These are phyloP conservation scores for Hippocampus kuda DNA, from an alignment of 2,797 vertebrate species.

Conservation along the genomic window DNA sequence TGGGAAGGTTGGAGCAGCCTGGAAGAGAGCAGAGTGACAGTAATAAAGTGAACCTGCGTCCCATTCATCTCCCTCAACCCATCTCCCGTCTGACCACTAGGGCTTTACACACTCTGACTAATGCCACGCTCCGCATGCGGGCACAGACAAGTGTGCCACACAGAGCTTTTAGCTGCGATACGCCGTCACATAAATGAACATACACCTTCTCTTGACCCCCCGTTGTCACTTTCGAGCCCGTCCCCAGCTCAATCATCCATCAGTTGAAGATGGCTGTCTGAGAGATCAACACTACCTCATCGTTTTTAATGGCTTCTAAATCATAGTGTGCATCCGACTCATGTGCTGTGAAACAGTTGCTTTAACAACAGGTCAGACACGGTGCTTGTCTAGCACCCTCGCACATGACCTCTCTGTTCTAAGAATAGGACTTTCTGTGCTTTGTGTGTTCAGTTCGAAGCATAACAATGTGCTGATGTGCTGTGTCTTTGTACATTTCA, in stretches of 20 bases:
- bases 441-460: background rate
- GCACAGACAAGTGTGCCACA: constrained; percentile 57
- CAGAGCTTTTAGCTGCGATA: constrained; percentile 39
- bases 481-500: constrained; percentile 18
- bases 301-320: constrained; percentile 58
- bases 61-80: constrained; percentile 69
- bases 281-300: constrained; percentile 61
- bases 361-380: constrained; percentile 57
- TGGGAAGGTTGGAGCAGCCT: constrained; percentile 65
- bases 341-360: constrained; percentile 45
- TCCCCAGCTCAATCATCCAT: constrained; percentile 52
- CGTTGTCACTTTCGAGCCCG: constrained; percentile 22
- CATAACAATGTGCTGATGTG: constrained; percentile 12
- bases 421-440: background rate
- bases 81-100: constrained; percentile 60
- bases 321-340: constrained; percentile 50
- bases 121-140: constrained; percentile 62
- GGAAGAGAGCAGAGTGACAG: constrained; percentile 67
- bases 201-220: constrained; percentile 41
- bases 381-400: constrained; percentile 11
- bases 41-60: constrained; percentile 70
- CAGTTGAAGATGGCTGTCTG: constrained; percentile 44
- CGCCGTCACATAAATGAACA: constrained; percentile 44
- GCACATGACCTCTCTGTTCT: background rate
- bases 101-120: constrained; percentile 65